Base-by-base conservation (phyloP, 1,140 invertebrate species). In the Helicoverpa zea region DNA sequence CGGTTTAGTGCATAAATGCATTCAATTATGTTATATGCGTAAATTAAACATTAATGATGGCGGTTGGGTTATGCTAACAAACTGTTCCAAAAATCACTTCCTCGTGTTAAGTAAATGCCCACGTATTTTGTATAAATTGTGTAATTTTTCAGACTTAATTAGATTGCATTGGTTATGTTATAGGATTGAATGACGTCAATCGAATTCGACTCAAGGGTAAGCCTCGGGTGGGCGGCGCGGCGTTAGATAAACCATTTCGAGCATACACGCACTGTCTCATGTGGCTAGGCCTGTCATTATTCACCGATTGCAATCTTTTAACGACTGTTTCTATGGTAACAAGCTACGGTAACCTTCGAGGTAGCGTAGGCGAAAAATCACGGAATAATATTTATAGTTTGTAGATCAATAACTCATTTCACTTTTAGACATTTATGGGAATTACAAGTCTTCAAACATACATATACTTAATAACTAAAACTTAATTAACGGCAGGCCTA, bases 1-100 rank as follows among this genome's bases (percentile, higher is more conserved):
- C 61, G 35, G 61, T 64, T 64, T 43, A 64, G 61, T 43, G 61
- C 61, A 43, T 64, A 64, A 35, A 64, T 64, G 61, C 61, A 64
- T 64, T 64, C 29, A 64, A 30, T 43, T 47, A 30, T 63, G 29
- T 35, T 63, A 12, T 35, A 12, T 63, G 29, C 30, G 23, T 30
- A 35, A 35, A 61, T 61, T 61, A 63, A 64, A 43, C 30, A 64
- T 43, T 16, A 64, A 14, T 47, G 30, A 43, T 64, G 30, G 35
- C 30, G 61, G 35, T 64, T 14, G 4, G 2, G 5, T 43, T 64
- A 64, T 64, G 61, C 29, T 35, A 64, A 64, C n/a, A 43, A 14
- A 14, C 29, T 63, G 59, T 63, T 35, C 43, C n/a, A 35, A 14
- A 43, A 64, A 64, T 64, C 61, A 64, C 35, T 64, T 64, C 61